Percentiles rank a stretch among this genome's conserved stretches.
These are phyloP conservation scores for Lottia scabra DNA, from an alignment of 2,888 invertebrate species.

Conservation along the genomic window DNA sequence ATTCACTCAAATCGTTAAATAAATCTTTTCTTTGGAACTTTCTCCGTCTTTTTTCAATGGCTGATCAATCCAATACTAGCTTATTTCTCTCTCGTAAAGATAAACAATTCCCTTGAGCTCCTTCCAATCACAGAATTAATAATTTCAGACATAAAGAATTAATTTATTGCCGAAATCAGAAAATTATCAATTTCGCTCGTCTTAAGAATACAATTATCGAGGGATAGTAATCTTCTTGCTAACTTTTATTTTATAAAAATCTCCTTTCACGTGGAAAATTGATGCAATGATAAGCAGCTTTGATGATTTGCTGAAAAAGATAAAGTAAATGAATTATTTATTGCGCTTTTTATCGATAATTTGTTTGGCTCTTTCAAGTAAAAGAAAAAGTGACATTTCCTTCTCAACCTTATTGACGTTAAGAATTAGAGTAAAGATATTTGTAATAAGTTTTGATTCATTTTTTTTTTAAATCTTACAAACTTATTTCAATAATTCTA, in stretches of 20 bases:
- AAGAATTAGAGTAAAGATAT: too few species aligned
- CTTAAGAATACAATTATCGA: conserved; percentile 7
- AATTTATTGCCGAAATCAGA: conserved; percentile 6
- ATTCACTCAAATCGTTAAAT: conserved; percentile 2
- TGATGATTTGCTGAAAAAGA: neutral
- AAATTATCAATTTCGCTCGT: conserved; percentile 6
- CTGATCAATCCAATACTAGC: too few species aligned
- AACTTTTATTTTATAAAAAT: conserved; percentile 5
- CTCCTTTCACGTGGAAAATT: neutral
- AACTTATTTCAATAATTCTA: too few species aligned
- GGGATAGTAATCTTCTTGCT: conserved; percentile 6
- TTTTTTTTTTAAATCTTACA: too few species aligned
- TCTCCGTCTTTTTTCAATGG: neutral
- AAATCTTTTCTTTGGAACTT: neutral
- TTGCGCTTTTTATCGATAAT: neutral
- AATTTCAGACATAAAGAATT: conserved; percentile 4
- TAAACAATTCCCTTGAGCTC: neutral
- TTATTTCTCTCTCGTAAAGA: neutral
- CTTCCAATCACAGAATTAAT: neutral
- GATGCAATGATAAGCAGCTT: conserved; percentile 4
- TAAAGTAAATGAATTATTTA: conserved; percentile 7
- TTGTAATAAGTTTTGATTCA: too few species aligned
- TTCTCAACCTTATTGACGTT: too few species aligned
- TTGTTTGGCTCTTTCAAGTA: too few species aligned
- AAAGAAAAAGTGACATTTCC: too few species aligned